Base-by-base conservation (phyloP, 2,113 vertebrate genomes). In the Crotalus horridus region DNA sequence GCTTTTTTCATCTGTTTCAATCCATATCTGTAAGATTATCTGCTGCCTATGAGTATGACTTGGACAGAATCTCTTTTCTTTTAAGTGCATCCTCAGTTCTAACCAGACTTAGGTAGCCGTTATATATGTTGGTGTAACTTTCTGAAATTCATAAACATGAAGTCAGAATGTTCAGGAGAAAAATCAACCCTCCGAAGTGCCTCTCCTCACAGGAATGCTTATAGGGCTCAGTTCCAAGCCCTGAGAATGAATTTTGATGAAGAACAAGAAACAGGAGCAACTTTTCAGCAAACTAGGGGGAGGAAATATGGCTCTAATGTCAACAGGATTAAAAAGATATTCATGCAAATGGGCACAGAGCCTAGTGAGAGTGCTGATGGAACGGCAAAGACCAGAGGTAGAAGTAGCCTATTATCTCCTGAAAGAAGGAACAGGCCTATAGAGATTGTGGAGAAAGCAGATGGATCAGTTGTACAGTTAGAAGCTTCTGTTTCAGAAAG, bases 261-360 rank as follows among this genome's bases (percentile, higher is more conserved):
- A 90, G 98, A 98, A 54, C 97, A 97, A 92, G 99, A 98, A 97
- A 88, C 97, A 3, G 96, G 98, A 0, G 98, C 98, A 92, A 97
- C 97, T 92, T 97, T 96, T 6, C 98, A 98, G 93, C 98, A 99
- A 96, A 98, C 97, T 3, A 97, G 99, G 93, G 99, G 99, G 7
- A 98, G 99, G 87, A 99, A 99, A 95, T 99, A 99, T 96, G 99
- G 99, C 61, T 98, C 98, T 85, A 99, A 99, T 33, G 99, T 99
- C 98, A 99, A 99, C 96, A 98, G 99, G 94, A 99, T 99, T 97
- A 99, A 99, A 97, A 99, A 99, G 95, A 98, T 99, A 94, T 99
- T 99, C 96, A 99, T 99, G 99, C 99, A 99, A 97, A 99, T 99
- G 99, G 99, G 98, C 87, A 98, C 99, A 89, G 99, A 98, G 89